Evolutionary conservation across 1,140 invertebrate genomes (phyloP), one percentile per base, ranked within the genome.

Genomic region (Uloborus diversus): DNA sequence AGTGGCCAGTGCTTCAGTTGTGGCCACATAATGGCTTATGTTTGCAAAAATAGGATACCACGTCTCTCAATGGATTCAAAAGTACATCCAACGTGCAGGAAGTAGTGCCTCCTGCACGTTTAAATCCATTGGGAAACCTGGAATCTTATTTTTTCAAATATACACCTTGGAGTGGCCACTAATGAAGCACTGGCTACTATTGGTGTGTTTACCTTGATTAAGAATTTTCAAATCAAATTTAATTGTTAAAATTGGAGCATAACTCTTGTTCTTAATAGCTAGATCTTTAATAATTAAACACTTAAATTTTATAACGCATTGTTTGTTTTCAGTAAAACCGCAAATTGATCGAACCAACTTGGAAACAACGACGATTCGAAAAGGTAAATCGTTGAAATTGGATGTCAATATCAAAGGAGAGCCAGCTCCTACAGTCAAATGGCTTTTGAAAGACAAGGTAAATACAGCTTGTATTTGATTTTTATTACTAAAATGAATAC

Each of bases 381-480:
- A 97, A 86, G 95, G 95, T 32, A 94, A 96, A 88, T 92, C 94
- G 7, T 93, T 97, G 82, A 92, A 94, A 82, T 96, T 93, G 84
- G 96, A 98, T 84, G 95, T 98, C 49, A 96, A 96, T 84, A 97
- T 95, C 83, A 94, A 93, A 79, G 96, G 96, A 85, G 96, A 98
- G 87, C 96, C 96, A 2, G 94, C 96, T 87, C 96, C 96, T 20
- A 92, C 93, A 84, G 94, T 95, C 20, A 91, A 90, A 78, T 98
- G 96, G 96, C 89, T 88, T 69, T 86, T 91, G 5, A 90, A 92
- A 32, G 91, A 91, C 7, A 79, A 82, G 49, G 70, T 80, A 64
- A 42, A 20, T 61, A 49, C 32, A 51, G 53, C n/a, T n/a, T 42
- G 17, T 42, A 17, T 42, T 42, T 20, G 9, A 3, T 23, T 20